A percentile compares a stretch with the other conserved stretches of the same genome.
These are phyloP conservation scores for Pycnomerus fuliginosus DNA, from an alignment of 2,888 invertebrate species.

Conservation along the genomic window DNA sequence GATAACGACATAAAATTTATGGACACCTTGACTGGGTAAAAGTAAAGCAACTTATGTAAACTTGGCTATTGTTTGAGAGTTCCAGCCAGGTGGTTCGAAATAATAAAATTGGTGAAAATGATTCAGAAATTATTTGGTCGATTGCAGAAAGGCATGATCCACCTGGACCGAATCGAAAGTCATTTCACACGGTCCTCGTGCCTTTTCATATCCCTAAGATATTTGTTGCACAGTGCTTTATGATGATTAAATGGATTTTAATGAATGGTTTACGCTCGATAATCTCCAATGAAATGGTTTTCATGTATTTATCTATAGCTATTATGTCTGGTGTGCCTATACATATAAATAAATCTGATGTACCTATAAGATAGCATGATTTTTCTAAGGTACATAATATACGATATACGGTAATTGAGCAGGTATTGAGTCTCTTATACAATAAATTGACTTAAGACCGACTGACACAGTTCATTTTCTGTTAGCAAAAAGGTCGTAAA, in stretches of 20 bases:
- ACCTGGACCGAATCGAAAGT: constrained; percentile 41
- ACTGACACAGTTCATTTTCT: too few relatives aligned
- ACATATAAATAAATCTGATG: too few relatives aligned
- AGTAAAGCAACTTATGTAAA: constrained; percentile 37
- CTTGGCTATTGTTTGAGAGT: constrained; percentile 32
- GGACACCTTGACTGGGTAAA: constrained; percentile 35
- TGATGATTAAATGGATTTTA: constrained; percentile 38
- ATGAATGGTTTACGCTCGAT: constrained; percentile 30
- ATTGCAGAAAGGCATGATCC: constrained; percentile 37
- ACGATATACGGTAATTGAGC: too few relatives aligned
- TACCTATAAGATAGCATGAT: too few relatives aligned
- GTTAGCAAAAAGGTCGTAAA: too few relatives aligned
- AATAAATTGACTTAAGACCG: too few relatives aligned
- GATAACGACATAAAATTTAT: constrained; percentile 35
- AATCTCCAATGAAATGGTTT: too few relatives aligned
- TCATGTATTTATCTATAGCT: too few relatives aligned
- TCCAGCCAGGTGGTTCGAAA: constrained; percentile 8
- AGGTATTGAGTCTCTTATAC: too few relatives aligned
- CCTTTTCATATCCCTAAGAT: constrained; percentile 34
- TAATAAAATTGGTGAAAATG: neutral
- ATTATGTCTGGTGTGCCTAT: too few relatives aligned
- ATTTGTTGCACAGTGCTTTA: constrained; percentile 29
- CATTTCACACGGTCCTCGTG: constrained; percentile 45
- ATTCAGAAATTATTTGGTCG: constrained; percentile 23
- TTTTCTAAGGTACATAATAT: too few relatives aligned